Evolutionary conservation across 2,888 invertebrate species (phyloP).

Genomic region (Oscheius sp.): DNA sequence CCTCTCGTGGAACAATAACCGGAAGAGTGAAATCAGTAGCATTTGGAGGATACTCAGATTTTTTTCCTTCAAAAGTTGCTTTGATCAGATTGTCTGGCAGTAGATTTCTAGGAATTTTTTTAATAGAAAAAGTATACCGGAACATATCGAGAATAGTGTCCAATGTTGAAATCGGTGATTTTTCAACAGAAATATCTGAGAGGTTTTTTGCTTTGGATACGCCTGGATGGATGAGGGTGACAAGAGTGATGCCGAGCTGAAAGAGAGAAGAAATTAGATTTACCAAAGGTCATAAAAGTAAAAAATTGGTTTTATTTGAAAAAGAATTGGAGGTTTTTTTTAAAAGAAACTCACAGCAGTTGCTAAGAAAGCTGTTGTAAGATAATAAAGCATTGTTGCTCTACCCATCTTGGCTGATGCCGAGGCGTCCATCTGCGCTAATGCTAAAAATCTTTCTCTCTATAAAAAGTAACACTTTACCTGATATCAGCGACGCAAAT

Average conservation of each 20-base stretch:
- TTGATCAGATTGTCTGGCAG: conserved; percentile 89
- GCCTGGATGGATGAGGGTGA: conserved; percentile 78
- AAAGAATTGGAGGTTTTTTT: neutral
- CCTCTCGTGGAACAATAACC: conserved; percentile 72
- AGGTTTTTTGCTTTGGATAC: conserved; percentile 72
- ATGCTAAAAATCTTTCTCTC: conserved; percentile 44
- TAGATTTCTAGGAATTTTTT: conserved; percentile 69
- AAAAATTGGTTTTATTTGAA: neutral
- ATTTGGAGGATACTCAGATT: too few relatives aligned
- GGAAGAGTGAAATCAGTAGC: conserved; percentile 33
- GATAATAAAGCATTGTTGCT: conserved; percentile 77
- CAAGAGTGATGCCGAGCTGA: conserved; percentile 76
- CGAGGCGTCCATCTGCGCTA: conserved; percentile 68
- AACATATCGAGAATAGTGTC: conserved; percentile 89
- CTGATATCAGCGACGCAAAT: conserved; percentile 83
- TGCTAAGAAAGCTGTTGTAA: conserved; percentile 77
- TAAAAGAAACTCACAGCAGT: conserved; percentile 75
- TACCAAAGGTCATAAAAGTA: too few relatives aligned
- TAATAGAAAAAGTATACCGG: conserved; percentile 75
- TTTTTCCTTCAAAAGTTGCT: conserved; percentile 74
- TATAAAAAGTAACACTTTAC: conserved; percentile 69
- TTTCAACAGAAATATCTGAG: conserved; percentile 41
- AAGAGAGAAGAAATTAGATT: too few relatives aligned
- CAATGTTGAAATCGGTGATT: conserved; percentile 72
- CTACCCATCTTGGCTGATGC: conserved; percentile 75